These are phyloP conservation scores for Gastrophryne carolinensis DNA, from an alignment of 2,797 vertebrate genomes.

Conservation along the genomic window DNA sequence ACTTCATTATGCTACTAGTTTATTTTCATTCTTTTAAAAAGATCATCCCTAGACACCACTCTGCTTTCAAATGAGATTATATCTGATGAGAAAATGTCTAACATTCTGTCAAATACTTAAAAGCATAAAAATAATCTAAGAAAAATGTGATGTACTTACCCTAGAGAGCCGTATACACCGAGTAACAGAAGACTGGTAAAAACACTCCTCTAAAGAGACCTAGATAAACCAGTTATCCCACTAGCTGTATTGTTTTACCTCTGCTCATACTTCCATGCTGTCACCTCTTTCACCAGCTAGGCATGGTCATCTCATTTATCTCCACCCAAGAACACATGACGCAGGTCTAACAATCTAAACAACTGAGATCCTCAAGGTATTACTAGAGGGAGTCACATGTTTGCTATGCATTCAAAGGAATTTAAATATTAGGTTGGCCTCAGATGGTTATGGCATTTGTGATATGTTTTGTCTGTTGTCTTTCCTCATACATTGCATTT, in stretches of 20 bases:
- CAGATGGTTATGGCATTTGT: too few species aligned
- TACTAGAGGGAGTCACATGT: too few species aligned
- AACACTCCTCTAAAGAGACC: slow-evolving; percentile 7
- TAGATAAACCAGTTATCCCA: slow-evolving; percentile 37
- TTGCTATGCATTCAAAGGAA: too few species aligned
- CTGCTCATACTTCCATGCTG: neutral
- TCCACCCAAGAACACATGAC: neutral
- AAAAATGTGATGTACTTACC: neutral
- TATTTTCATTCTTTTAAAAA: too few species aligned
- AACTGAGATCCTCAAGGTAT: neutral
- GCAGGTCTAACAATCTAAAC: neutral
- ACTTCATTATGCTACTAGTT: too few species aligned
- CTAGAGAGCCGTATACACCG: neutral
- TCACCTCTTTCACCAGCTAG: neutral
- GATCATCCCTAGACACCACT: too few species aligned
- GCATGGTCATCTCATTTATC: neutral
- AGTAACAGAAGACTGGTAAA: neutral
- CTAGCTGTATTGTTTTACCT: neutral
- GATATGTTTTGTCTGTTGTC: too few species aligned
- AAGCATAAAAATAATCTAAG: neutral
- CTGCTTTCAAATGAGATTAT: too few species aligned
- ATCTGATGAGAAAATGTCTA: too few species aligned
- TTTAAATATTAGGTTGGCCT: too few species aligned
- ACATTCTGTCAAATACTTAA: too few species aligned
- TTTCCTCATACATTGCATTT: too few species aligned